phyloP scores from a whole-genome alignment of 2,113 vertebrate genomes.

The Arvicanthis niloticus region DNA sequence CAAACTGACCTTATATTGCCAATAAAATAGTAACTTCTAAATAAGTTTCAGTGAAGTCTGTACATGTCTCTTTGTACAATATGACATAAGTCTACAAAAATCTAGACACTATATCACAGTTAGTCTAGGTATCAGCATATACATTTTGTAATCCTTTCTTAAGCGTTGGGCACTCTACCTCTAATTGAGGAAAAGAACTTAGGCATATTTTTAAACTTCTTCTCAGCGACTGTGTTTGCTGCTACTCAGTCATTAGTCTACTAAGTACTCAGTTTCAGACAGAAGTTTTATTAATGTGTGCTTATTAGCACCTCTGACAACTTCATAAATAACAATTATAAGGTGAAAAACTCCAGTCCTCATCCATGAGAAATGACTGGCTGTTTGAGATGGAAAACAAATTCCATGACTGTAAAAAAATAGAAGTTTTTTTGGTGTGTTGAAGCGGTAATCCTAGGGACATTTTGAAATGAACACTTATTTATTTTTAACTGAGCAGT shows the following conservation, averaged over 20 bases:
- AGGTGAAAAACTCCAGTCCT: conserved; percentile 41
- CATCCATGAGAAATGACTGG: conserved; percentile 52
- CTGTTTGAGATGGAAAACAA: conserved; percentile 55
- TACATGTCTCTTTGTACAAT: neutral
- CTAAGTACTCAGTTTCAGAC: conserved; percentile 63
- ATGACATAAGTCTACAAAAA: conserved; percentile 46
- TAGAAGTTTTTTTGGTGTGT: conserved; percentile 8
- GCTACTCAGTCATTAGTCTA: conserved; percentile 51
- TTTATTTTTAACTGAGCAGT: conserved; percentile 52
- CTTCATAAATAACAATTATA: conserved; percentile 80
- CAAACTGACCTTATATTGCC: neutral
- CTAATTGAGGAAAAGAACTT: conserved; percentile 56
- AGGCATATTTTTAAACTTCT: neutral
- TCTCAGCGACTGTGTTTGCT: conserved; percentile 20
- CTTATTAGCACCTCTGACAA: conserved; percentile 77
- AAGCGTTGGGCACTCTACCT: conserved; percentile 44
- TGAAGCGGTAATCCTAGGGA: neutral
- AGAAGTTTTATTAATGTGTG: conserved; percentile 70
- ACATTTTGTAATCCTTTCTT: conserved; percentile 57
- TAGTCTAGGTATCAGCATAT: conserved; percentile 57
- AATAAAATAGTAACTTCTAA: neutral
- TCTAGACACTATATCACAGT: conserved; percentile 17
- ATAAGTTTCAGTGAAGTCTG: neutral
- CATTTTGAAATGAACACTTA: conserved; percentile 13
- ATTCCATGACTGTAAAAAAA: neutral